Base-by-base conservation (phyloP, 2,797 vertebrate genomes). In the Leucoraja ocellata region DNA sequence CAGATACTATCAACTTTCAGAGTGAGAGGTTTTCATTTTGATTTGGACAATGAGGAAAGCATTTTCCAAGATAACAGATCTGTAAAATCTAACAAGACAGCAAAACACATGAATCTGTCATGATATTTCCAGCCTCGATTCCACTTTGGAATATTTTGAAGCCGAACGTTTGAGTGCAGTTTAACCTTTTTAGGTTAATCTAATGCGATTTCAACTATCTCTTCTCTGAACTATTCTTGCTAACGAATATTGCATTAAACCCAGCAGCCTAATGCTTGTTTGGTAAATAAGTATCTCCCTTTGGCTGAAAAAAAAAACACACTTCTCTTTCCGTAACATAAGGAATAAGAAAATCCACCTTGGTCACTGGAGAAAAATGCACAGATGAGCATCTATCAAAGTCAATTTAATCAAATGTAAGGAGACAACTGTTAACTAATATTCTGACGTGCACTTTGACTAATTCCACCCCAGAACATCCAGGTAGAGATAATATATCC, bases 51-150 rank as follows among this genome's bases (percentile, higher is more conserved):
- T 54, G 68, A 74, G 71, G 23, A 92, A 92, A 54, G 11, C 39
- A n/a, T 92, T 92, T 92, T 28, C 6, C 74, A 92, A 76, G 71
- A 92, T 92, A 92, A 76, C 71, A 76, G 71, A 76, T 76, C 39
- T 13, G 39, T 54, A 74, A 74, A 74, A 92, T 76, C 71, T 46
- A 76, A 76, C 90, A n/a, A 21, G 32, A 54, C 71, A 92, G 90
- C 90, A 54, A 76, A 68, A 92, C 39, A n/a, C 25, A 54, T 76
- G 65, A 91, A 91, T 68, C 68, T 73, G 11, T 46, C 90, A 92
- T 71, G 68, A 74, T 76, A 39, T 92, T 54, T 92, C 71, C 7
- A 46, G 14, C 21, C 32, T 73, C 23, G 86, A 25, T 65, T 91
- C 63, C 9, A 68, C n/a, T 73, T 18, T 91, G 36, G 8, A 73